phyloP scores from a whole-genome alignment of 2,113 vertebrate genomes.

The Sceloporus undulatus region DNA sequence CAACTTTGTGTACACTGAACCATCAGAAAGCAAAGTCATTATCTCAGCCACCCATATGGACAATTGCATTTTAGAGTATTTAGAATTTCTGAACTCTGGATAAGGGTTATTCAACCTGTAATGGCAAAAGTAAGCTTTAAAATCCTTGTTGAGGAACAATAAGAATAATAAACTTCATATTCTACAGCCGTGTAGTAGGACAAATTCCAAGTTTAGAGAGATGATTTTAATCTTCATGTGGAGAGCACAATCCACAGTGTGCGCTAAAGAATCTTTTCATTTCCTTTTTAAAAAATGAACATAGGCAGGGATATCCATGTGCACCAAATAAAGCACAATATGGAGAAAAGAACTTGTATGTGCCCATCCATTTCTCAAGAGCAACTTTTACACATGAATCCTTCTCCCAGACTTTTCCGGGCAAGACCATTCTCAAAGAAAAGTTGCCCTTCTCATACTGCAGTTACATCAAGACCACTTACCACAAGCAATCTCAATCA shows the following conservation, averaged over 20 bases:
- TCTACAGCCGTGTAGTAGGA: background rate
- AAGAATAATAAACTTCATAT: background rate
- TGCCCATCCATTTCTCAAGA: background rate
- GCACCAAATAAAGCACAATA: background rate
- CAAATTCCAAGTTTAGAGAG: background rate
- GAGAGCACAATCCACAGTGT: background rate
- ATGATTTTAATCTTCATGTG: background rate
- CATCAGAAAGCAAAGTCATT: too few species aligned
- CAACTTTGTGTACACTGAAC: too few species aligned
- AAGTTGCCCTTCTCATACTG: background rate
- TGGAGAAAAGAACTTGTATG: background rate
- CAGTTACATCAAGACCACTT: too few species aligned
- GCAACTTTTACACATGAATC: background rate
- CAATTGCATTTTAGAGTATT: too few species aligned
- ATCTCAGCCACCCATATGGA: too few species aligned
- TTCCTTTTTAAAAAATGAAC: background rate
- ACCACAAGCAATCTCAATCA: background rate
- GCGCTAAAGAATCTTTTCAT: background rate
- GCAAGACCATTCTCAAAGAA: background rate
- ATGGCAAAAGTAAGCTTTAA: background rate
- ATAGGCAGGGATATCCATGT: background rate
- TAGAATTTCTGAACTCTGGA: too few species aligned
- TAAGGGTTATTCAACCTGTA: too few species aligned
- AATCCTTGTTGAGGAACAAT: accelerated
- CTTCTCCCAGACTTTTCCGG: background rate